These are phyloP conservation scores for Ericerus pela DNA, from an alignment of 1,140 invertebrate species.

Conservation along the genomic window DNA sequence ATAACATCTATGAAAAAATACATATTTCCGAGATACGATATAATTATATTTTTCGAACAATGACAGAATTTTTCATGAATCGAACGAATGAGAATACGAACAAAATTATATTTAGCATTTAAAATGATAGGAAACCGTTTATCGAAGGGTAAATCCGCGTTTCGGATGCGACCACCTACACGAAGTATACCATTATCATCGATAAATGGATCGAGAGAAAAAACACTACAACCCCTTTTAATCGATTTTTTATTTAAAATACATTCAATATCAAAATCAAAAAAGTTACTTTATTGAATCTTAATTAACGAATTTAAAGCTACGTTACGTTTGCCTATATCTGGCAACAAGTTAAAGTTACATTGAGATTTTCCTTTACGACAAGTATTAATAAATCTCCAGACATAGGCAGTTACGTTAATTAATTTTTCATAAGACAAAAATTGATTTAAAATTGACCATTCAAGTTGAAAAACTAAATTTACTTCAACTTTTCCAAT, in stretches of 20 bases:
- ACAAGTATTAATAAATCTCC: too few species aligned
- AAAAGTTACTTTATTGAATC: background rate
- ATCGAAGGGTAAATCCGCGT: slow-evolving; percentile 15
- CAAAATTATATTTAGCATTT: slow-evolving; percentile 21
- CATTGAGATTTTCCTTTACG: too few species aligned
- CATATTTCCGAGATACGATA: slow-evolving; percentile 20
- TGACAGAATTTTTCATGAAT: slow-evolving; percentile 26
- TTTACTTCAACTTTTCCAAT: too few species aligned
- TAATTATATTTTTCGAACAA: slow-evolving; percentile 21
- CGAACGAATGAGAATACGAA: slow-evolving; percentile 26
- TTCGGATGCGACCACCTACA: slow-evolving; percentile 15
- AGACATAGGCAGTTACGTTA: too few species aligned
- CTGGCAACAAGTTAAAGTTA: too few species aligned
- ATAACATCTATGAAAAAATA: slow-evolving; percentile 25
- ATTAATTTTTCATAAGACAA: too few species aligned
- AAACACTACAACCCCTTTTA: background rate
- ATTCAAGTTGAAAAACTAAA: too few species aligned
- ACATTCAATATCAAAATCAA: background rate
- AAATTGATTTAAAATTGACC: too few species aligned
- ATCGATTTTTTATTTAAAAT: background rate
- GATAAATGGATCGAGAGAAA: slow-evolving; percentile 17
- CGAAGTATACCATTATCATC: slow-evolving; percentile 16
- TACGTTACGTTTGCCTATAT: slow-evolving; percentile 2
- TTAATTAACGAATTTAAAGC: background rate
- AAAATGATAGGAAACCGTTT: slow-evolving; percentile 18